Evolutionary conservation across 2,888 invertebrate species (phyloP).

Genomic region (Zhuqinia jingwanae): DNA sequence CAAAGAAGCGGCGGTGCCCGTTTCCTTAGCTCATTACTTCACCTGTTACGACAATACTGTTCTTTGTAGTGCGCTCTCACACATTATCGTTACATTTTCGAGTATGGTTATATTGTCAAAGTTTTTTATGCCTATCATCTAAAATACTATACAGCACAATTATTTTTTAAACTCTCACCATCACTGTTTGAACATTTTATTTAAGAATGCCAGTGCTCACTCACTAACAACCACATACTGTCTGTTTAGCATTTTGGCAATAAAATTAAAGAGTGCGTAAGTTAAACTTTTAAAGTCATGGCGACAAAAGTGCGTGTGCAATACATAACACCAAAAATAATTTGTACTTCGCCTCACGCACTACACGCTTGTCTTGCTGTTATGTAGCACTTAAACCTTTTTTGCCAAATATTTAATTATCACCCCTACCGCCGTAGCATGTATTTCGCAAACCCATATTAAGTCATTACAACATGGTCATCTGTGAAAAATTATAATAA

Average conservation of each 20-base stretch:
- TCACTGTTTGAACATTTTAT: not conserved
- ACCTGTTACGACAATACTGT: no score
- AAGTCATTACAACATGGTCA: not conserved
- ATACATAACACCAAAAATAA: not conserved
- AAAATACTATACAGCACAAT: no score
- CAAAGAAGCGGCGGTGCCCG: no score
- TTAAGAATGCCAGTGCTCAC: not conserved
- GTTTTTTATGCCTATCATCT: no score
- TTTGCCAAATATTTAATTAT: slow-evolving; percentile 37
- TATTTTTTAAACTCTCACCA: not conserved
- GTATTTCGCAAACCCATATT: slow-evolving; percentile 6
- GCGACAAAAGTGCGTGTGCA: not conserved
- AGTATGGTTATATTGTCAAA: no score
- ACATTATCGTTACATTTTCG: no score
- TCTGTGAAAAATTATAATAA: not conserved
- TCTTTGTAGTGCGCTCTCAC: no score
- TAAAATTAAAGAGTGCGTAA: not conserved
- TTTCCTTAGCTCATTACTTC: no score
- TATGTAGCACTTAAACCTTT: not conserved
- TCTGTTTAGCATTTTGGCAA: not conserved
- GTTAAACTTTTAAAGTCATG: not conserved
- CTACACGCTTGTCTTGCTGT: not conserved
- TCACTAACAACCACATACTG: no score
- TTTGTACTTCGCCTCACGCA: not conserved
- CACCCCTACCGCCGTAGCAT: slow-evolving; percentile 3